Conservation (phyloP, 2,113 vertebrate genomes). For the Tapirus terrestris region DNA sequence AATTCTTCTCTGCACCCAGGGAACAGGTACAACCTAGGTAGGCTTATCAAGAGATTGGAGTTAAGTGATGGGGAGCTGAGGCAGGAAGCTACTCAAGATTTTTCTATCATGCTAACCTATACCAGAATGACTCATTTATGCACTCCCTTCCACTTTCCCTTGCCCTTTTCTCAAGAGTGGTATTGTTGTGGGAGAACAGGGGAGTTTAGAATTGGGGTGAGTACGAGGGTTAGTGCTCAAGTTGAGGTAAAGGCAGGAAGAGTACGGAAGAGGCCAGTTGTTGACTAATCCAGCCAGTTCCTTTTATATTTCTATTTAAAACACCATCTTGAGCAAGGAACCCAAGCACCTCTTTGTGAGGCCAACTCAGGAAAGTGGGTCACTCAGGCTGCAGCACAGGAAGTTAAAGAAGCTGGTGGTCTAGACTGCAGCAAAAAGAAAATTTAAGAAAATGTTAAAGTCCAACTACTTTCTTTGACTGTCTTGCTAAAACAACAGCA, state of each 20-base stretch:
- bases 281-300: not conserved
- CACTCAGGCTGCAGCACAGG: not conserved
- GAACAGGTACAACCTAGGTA: not conserved
- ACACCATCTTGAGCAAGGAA: not conserved
- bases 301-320: slow-evolving; percentile 28
- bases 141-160: not conserved
- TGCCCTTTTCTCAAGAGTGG: not conserved
- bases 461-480: slow-evolving; percentile 25
- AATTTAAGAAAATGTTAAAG: not conserved
- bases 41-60: not conserved
- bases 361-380: not conserved
- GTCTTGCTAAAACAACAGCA: not conserved
- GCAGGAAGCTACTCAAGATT: not conserved
- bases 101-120: not conserved
- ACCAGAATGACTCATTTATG: not conserved
- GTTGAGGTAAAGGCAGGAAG: not conserved
- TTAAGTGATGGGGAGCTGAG: not conserved
- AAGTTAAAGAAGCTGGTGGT: not conserved
- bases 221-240: not conserved
- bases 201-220: not conserved
- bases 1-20: not conserved
- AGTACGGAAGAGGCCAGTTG: not conserved
- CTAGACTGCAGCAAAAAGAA: not conserved
- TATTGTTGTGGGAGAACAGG: not conserved
- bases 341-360: not conserved